These are phyloP conservation scores for Sipha flava DNA, from an alignment of 1,140 invertebrate genomes.

Conservation along the genomic window DNA sequence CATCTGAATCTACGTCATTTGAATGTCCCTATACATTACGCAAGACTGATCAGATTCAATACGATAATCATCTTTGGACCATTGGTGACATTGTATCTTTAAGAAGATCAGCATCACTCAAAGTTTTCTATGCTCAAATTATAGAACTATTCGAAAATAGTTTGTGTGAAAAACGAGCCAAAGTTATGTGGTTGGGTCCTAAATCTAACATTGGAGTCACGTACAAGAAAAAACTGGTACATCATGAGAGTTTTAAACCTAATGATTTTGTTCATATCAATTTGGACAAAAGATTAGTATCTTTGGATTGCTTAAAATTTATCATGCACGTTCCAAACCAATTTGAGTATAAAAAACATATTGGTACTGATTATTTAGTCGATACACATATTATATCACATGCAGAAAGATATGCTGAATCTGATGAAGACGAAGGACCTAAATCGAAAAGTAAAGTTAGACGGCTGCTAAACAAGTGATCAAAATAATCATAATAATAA, in stretches of 20 bases:
- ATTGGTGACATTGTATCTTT: conserved; percentile 15
- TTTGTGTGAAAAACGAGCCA: conserved; percentile 12
- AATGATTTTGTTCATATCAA: not conserved
- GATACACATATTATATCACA: conserved; percentile 9
- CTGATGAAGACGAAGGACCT: conserved; percentile 20
- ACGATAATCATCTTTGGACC: not conserved
- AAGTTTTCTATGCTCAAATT: not conserved
- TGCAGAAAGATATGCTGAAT: conserved; percentile 22
- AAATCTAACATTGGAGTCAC: not conserved
- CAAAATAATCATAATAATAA: not conserved
- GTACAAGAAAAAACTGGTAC: not conserved
- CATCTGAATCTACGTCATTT: not conserved
- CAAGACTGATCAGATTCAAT: not conserved
- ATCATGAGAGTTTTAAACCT: not conserved
- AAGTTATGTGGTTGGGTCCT: conserved; percentile 19
- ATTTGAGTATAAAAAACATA: conserved; percentile 14
- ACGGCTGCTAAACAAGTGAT: not conserved
- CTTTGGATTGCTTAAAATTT: not conserved
- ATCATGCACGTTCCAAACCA: conserved; percentile 3
- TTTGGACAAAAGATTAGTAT: not conserved
- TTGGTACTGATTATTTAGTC: not conserved
- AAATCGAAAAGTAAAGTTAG: conserved; percentile 22
- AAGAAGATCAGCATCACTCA: not conserved
- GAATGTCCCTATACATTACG: not conserved
- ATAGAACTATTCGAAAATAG: not conserved